phyloP scores from a whole-genome alignment of 2,113 vertebrate species.

The Condylura cristata region DNA sequence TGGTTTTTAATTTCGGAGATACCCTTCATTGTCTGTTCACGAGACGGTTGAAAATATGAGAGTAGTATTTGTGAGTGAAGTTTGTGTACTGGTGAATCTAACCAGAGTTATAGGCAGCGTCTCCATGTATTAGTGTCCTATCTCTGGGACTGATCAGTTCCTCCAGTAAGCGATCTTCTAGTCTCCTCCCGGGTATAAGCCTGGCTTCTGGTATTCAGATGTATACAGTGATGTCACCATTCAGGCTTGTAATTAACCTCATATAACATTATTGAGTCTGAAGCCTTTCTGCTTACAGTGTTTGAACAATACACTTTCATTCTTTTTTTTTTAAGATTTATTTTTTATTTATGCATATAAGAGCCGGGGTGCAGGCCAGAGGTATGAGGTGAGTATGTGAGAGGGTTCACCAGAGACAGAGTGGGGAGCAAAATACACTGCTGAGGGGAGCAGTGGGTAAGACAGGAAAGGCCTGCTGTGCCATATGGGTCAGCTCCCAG shows the following conservation, averaged over 20 bases:
- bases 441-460: too few relatives aligned
- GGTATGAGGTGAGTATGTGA: too few relatives aligned
- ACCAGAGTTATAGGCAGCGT: background rate
- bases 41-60: background rate
- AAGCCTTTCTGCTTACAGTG: background rate
- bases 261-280: background rate
- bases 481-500: too few relatives aligned
- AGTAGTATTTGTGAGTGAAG: background rate
- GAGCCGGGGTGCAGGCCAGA: too few relatives aligned
- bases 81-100: background rate
- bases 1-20: background rate
- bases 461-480: too few relatives aligned
- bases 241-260: background rate
- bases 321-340: too few relatives aligned
- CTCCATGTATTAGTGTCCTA: background rate
- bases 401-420: too few relatives aligned
- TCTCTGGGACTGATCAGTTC: background rate
- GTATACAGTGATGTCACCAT: background rate
- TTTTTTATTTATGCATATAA: too few relatives aligned
- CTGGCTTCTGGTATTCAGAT: background rate
- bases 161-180: background rate
- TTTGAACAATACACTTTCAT: background rate
- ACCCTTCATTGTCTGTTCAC: background rate
- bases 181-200: background rate
- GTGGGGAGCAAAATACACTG: too few relatives aligned